These are phyloP conservation scores for Hipposideros larvatus DNA, from an alignment of 2,797 vertebrate genomes.

Conservation along the genomic window DNA sequence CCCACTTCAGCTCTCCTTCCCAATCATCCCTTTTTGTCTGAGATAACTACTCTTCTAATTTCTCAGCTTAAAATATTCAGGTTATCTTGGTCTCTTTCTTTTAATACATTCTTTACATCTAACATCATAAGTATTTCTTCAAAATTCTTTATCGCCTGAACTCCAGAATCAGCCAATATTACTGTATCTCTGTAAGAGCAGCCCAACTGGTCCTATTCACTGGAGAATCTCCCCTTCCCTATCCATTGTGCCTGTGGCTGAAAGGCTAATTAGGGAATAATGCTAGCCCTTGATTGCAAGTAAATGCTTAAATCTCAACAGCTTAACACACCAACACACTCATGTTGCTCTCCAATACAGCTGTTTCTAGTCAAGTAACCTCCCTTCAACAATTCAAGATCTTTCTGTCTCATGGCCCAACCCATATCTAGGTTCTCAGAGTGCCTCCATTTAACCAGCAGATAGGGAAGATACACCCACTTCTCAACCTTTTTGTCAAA, in stretches of 20 bases:
- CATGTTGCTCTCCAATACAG: background rate
- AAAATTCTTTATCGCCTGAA: background rate
- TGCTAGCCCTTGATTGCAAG: background rate
- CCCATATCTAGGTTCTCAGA: background rate
- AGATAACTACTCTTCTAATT: background rate
- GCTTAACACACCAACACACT: background rate
- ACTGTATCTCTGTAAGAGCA: background rate
- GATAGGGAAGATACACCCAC: background rate
- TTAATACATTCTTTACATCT: background rate
- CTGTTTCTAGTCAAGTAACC: background rate
- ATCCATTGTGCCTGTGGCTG: background rate
- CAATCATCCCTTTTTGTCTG: background rate
- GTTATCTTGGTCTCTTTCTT: background rate
- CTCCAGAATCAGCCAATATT: background rate
- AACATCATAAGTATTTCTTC: slow-evolving; percentile 21
- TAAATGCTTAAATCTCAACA: slow-evolving; percentile 10
- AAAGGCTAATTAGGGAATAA: background rate
- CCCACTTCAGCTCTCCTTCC: background rate
- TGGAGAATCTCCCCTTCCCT: background rate
- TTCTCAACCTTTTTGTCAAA: background rate
- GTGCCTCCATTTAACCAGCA: background rate
- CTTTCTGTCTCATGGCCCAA: background rate
- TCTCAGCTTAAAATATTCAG: slow-evolving; percentile 23
- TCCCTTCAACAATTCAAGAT: background rate
- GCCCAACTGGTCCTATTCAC: background rate